phyloP scores from a whole-genome alignment of 2,888 invertebrate species.

The Lamellibrachia satsuma region DNA sequence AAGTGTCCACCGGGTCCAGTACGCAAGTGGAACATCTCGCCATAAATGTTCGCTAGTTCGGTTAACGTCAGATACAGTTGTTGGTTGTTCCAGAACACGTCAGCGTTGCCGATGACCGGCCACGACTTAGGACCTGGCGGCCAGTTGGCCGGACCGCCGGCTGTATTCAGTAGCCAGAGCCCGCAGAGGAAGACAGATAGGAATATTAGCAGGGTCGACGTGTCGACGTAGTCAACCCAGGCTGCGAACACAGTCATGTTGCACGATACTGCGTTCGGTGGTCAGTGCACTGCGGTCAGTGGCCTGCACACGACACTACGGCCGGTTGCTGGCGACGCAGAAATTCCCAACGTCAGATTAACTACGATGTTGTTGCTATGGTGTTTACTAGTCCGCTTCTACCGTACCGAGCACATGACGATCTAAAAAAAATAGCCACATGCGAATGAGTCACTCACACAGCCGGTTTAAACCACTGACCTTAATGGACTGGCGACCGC shows the following conservation, averaged over 20 bases:
- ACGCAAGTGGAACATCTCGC: neutral
- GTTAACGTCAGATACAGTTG: neutral
- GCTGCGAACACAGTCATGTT: neutral
- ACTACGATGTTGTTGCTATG: too few species aligned
- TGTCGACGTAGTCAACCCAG: neutral
- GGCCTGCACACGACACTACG: neutral
- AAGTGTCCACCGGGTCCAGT: neutral
- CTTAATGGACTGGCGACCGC: too few species aligned
- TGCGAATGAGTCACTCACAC: too few species aligned
- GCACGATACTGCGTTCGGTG: neutral
- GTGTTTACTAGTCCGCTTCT: too few species aligned
- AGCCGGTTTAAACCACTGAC: too few species aligned
- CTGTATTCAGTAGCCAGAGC: neutral
- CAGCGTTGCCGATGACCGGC: neutral
- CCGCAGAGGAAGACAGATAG: neutral
- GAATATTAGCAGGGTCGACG: neutral
- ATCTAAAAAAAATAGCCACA: too few species aligned
- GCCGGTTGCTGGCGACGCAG: neutral
- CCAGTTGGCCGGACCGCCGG: neutral
- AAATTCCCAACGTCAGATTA: too few species aligned
- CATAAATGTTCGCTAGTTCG: neutral
- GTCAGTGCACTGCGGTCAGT: neutral
- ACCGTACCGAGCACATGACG: too few species aligned
- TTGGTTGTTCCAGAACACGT: neutral
- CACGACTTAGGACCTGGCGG: neutral